Evolutionary conservation across 2,888 invertebrate genomes (phyloP).

Genomic region (Andrena flavipes): DNA sequence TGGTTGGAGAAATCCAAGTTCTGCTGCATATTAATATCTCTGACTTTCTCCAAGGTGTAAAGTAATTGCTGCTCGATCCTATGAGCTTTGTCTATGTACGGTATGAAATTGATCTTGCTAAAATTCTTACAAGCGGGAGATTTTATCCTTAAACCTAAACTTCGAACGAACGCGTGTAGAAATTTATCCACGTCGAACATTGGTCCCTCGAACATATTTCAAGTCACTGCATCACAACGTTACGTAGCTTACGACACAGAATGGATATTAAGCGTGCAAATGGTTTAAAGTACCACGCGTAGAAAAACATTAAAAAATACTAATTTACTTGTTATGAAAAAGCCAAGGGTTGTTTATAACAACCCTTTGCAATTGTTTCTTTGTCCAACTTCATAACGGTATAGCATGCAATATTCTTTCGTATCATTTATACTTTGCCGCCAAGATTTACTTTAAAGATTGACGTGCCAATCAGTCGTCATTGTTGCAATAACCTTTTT

Average conservation of each 20-base stretch:
- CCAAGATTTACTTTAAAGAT: background rate
- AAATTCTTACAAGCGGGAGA: slow-evolving; percentile 21
- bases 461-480: background rate
- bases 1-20: slow-evolving; percentile 45
- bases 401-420: background rate
- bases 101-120: slow-evolving; percentile 44
- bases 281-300: slow-evolving; percentile 6
- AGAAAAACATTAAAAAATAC: slow-evolving; percentile 36
- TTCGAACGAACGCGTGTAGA: slow-evolving; percentile 57
- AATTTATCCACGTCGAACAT: slow-evolving; percentile 58
- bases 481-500: background rate
- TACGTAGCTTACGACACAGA: background rate
- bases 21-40: slow-evolving; percentile 32
- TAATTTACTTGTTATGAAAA: slow-evolving; percentile 26
- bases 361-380: slow-evolving; percentile 32
- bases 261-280: slow-evolving; percentile 10
- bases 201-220: slow-evolving; percentile 52
- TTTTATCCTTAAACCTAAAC: slow-evolving; percentile 50
- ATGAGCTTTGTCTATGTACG: slow-evolving; percentile 26
- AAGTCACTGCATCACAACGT: background rate
- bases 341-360: no score
- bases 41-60: slow-evolving; percentile 40
- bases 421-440: background rate
- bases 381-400: slow-evolving; percentile 35
- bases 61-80: slow-evolving; percentile 35